phyloP scores from a whole-genome alignment of 2,797 vertebrate genomes.

The Lophotriccus pileatus region DNA sequence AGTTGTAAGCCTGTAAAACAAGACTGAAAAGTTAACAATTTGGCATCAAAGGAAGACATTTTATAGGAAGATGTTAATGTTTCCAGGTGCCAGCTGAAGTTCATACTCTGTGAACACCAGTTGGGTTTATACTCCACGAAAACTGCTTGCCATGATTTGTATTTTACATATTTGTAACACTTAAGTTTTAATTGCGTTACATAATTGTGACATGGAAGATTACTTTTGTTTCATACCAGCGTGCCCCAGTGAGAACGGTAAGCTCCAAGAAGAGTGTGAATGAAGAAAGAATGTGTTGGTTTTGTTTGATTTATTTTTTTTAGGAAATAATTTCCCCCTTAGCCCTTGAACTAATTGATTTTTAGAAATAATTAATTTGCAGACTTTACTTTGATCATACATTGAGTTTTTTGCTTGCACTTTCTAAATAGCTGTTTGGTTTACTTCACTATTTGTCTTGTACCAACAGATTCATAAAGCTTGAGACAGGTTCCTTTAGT shows the following conservation, averaged over 20 bases:
- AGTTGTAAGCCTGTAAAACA: background rate
- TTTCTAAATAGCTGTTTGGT: background rate
- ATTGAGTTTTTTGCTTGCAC: background rate
- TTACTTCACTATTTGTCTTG: constrained; percentile 27
- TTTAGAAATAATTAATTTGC: background rate
- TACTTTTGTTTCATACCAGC: background rate
- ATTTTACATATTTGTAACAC: constrained; percentile 6
- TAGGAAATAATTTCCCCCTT: background rate
- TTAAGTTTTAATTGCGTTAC: background rate
- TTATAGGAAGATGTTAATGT: background rate
- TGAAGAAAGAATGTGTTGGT: background rate
- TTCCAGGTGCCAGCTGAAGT: background rate
- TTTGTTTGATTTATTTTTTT: background rate
- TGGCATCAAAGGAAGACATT: background rate
- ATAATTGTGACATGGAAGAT: background rate
- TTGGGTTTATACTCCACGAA: background rate
- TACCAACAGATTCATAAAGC: constrained; percentile 16
- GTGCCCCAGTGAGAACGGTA: background rate
- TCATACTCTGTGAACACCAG: background rate
- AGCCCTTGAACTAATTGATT: background rate
- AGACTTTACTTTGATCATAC: background rate
- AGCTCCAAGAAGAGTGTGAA: background rate
- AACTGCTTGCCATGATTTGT: background rate
- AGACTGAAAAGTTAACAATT: background rate
- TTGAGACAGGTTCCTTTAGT: constrained; percentile 38